Percentiles rank a stretch among this genome's conserved stretches.
These are phyloP conservation scores for Latheticus oryzae DNA, from an alignment of 2,888 invertebrate species.

Conservation along the genomic window DNA sequence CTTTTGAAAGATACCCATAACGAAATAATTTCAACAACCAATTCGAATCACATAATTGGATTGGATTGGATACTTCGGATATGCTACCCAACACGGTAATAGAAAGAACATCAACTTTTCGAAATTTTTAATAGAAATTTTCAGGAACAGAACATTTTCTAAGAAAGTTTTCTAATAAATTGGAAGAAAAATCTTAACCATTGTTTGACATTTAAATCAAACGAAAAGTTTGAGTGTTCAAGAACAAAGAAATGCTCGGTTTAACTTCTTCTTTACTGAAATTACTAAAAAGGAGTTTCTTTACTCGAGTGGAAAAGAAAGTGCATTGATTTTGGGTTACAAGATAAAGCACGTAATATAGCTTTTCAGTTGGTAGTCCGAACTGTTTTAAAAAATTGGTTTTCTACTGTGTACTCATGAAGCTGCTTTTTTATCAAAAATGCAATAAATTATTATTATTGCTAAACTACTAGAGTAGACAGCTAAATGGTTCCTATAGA, in stretches of 20 bases:
- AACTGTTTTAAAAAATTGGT: slow-evolving; percentile 72
- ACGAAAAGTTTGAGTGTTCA: slow-evolving; percentile 68
- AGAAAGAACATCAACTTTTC: too few species aligned
- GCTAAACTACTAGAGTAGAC: too few species aligned
- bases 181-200: slow-evolving; percentile 75
- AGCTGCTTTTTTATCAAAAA: too few species aligned
- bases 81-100: slow-evolving; percentile 73
- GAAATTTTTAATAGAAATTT: too few species aligned
- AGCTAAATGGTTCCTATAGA: too few species aligned
- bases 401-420: slow-evolving; percentile 70
- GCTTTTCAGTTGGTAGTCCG: slow-evolving; percentile 75
- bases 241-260: slow-evolving; percentile 71
- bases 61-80: slow-evolving; percentile 78
- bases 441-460: too few species aligned
- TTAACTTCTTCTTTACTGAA: slow-evolving; percentile 72
- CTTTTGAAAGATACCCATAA: slow-evolving; percentile 53
- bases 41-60: slow-evolving; percentile 54
- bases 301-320: slow-evolving; percentile 70
- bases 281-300: slow-evolving; percentile 71
- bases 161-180: slow-evolving; percentile 73
- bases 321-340: slow-evolving; percentile 70
- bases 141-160: slow-evolving; percentile 70
- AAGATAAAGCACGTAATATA: slow-evolving; percentile 75
- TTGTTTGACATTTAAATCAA: slow-evolving; percentile 69
- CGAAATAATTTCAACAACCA: slow-evolving; percentile 47